Base-by-base conservation (phyloP, 2,113 vertebrate species). In the Thalassoma bifasciatum region DNA sequence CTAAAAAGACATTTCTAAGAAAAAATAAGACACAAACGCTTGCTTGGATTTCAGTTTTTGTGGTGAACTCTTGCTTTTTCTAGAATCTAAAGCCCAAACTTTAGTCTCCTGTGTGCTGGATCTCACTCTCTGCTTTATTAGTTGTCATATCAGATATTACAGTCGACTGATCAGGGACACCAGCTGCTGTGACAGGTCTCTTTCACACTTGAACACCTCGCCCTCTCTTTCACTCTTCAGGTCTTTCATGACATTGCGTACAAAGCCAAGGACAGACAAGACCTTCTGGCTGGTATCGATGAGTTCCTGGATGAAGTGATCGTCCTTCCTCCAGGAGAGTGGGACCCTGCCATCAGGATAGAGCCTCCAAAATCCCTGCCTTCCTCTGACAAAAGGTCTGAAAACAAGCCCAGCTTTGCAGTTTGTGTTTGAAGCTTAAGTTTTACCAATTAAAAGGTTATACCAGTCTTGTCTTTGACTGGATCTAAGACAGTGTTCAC, bases 221-320 rank as follows among this genome's bases (percentile, higher is more conserved):
- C 26, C 59, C 46, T 17, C 17, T 46, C 16, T 17, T 19, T n/a
- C n/a, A 3, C 12, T 14, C 19, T 46, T 40, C 83, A 99, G 98
- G 95, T 99, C 0, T 99, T 99, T 86, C 98, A 99, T 22, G 98
- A 99, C 89, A 98, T 99, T 63, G 98, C 97, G 17, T 99, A 99
- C 73, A 99, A 99, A 92, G 97, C 98, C 64, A 98, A 97, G 94
- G 96, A 99, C 87, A 94, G 96, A 79, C 95, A 97, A 24, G 98
- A 99, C 86, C 93, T 99, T 76, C 93, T 99, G 0, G 97, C 97
- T 23, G 98, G 98, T 59, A 99, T 99, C 1, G 97, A 99, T 8
- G 97, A 99, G 86, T 99, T 99, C 88, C 92, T 99, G 76, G 98
- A 99, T 59, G 97, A 99, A 90, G 98, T 99, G 67, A 98, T 99